Evolutionary conservation across 92 coral and sea anemone genomes (phyloP).

Genomic region (Palythoa heliodiscus): DNA sequence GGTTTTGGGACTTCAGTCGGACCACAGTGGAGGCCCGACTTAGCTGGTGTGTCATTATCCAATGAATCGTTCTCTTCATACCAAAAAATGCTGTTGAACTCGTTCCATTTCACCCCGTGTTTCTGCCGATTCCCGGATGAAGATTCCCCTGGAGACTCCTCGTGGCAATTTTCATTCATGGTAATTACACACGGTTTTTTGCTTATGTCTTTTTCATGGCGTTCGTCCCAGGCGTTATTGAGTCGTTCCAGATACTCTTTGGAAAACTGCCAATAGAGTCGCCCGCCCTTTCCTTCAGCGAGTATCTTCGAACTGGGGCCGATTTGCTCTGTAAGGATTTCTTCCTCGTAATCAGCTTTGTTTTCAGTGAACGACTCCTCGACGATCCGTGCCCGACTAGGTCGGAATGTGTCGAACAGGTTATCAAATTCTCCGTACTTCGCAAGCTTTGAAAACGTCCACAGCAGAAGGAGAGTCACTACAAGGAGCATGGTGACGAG

Average conservation of each 20-base stretch:
- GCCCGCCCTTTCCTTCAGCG: slow-evolving; percentile 7
- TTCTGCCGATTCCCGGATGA: neutral
- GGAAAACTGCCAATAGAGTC: neutral
- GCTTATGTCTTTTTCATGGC: neutral
- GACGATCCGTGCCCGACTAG: neutral
- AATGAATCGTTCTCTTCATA: neutral
- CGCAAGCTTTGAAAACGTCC: neutral
- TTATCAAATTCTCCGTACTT: slow-evolving; percentile 2
- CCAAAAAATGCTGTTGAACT: neutral
- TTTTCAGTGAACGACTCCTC: neutral
- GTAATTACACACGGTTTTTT: slow-evolving; percentile 5
- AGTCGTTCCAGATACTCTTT: slow-evolving; percentile 14
- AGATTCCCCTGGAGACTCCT: slow-evolving; percentile 2
- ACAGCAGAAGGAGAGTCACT: neutral
- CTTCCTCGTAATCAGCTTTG: neutral
- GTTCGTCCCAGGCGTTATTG: slow-evolving; percentile 23
- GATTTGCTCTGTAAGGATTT: slow-evolving; percentile 1
- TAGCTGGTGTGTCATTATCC: neutral
- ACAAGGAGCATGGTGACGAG: slow-evolving; percentile 24
- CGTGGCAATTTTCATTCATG: neutral
- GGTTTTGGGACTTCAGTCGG: slow-evolving; percentile 17
- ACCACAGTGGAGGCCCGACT: neutral
- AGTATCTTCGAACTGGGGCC: neutral
- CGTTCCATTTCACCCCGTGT: slow-evolving; percentile 28
- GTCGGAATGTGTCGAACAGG: neutral